Conservation (phyloP, 2,888 invertebrate genomes). For the Sphaeridia pumilis region DNA sequence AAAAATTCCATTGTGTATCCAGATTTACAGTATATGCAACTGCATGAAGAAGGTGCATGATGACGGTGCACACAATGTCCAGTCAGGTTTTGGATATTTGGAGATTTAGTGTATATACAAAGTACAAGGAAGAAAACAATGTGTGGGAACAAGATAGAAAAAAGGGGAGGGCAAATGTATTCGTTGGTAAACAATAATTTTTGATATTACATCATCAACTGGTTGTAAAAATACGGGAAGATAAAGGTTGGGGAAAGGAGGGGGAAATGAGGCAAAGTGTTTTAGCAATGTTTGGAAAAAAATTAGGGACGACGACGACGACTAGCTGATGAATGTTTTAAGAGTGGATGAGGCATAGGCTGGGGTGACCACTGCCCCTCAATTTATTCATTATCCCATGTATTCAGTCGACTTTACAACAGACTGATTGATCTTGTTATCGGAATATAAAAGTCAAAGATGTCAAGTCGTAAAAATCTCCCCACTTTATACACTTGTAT, state of each 20-base stretch:
- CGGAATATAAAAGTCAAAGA: constrained; percentile 8
- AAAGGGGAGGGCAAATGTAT: too few species aligned
- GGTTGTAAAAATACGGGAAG: background rate
- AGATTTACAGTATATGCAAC: too few species aligned
- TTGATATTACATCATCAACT: background rate
- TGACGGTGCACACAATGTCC: too few species aligned
- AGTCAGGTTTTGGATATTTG: too few species aligned
- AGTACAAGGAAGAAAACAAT: too few species aligned
- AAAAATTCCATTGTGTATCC: too few species aligned
- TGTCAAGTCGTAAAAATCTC: constrained; percentile 8
- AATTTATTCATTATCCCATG: constrained; percentile 1
- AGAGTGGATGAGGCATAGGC: background rate
- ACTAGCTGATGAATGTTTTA: too few species aligned
- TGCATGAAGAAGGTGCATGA: too few species aligned
- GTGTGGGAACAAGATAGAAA: background rate
- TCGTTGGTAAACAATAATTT: background rate
- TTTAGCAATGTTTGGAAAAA: too few species aligned
- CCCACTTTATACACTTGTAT: background rate
- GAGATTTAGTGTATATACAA: too few species aligned
- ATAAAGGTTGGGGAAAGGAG: background rate
- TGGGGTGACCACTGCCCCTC: background rate
- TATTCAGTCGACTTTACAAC: constrained; percentile 1
- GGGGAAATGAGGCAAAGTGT: background rate
- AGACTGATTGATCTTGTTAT: constrained; percentile 13
- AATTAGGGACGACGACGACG: too few species aligned